Conservation (phyloP, 35 echinoderm and acorn worm species). For the Ptychodera flava region DNA sequence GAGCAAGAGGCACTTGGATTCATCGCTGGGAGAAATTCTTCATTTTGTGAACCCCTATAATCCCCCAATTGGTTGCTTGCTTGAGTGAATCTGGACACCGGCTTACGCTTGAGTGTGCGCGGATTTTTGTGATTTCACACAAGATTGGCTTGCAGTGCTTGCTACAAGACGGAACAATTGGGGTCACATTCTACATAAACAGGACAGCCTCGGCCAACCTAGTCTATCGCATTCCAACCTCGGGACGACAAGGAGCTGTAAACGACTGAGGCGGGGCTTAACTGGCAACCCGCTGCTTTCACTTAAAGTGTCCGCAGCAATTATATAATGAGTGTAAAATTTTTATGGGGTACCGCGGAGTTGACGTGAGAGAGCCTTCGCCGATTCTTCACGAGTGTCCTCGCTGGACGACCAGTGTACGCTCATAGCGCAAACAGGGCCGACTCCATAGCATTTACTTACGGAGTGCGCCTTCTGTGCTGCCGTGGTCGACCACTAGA, state of each 20-base stretch:
- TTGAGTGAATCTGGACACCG: not conserved
- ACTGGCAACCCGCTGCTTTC: not conserved
- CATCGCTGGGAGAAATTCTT: not conserved
- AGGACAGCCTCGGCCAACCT: not conserved
- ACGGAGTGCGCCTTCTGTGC: not conserved
- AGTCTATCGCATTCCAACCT: not conserved
- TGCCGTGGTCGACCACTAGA: not conserved
- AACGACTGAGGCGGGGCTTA: not conserved
- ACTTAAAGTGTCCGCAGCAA: not conserved
- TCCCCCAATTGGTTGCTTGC: not conserved
- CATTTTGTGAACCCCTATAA: not conserved
- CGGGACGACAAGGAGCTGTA: not conserved
- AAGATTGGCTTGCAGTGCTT: not conserved
- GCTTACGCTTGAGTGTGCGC: not conserved
- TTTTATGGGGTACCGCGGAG: not conserved
- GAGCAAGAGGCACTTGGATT: not conserved
- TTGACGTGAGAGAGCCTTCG: not conserved
- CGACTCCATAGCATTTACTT: not conserved
- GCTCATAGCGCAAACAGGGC: no score
- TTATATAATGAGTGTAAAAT: not conserved
- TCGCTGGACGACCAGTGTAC: no score
- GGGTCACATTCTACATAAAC: not conserved
- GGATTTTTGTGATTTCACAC: constrained; percentile 1
- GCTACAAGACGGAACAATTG: not conserved
- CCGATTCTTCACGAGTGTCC: no score